Evolutionary conservation across 2,888 invertebrate genomes (phyloP), one percentile per base, ranked within the genome.

Genomic region (Chesias legatella): DNA sequence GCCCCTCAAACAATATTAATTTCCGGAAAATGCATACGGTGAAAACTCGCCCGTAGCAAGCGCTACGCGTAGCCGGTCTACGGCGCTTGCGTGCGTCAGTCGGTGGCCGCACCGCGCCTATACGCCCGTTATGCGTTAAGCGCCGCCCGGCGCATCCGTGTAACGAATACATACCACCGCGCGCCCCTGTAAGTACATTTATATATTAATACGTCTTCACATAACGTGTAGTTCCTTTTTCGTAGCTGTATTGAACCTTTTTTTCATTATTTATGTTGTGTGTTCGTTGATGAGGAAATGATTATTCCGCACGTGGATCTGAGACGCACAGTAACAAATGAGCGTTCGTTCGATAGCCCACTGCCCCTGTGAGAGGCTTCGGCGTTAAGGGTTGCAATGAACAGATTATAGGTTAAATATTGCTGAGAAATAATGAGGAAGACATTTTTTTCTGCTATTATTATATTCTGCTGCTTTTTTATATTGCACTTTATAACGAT

Each of bases 341-440:
- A 82, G 72, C 73, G 80, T 76, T 71, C 81, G 83, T 83, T 86
- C 85, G 78, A 86, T 86, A 88, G 84, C 86, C 86, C 83, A 86
- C 77, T 88, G 86, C 86, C 86, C 86, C 86, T 86, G 79, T 86
- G 72, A 85, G 79, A 77, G 76, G 69, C 69, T 75, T 74, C 69
- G 69, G 77, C 73, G 63, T 77, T 71, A 83, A 84, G 83, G 83
- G 81, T 81, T 80, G 76, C 68, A 67, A 68, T 74, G 66, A 75
- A 72, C 70, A 62, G 67, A 62, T 63, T 64, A 66, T 65, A 62
- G 56, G 60, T 51, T 61, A 62, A 61, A 60, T 61, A 61, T 59
- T 53, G 58, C 50, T 58, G 53, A 45, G 51, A 28, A 48, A 56
- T 52, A 56, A 10, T 52, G 50, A 51, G 53, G 54, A 48, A 39